Conservation (phyloP, 2,797 vertebrate species). For the Propithecus deckenii region DNA sequence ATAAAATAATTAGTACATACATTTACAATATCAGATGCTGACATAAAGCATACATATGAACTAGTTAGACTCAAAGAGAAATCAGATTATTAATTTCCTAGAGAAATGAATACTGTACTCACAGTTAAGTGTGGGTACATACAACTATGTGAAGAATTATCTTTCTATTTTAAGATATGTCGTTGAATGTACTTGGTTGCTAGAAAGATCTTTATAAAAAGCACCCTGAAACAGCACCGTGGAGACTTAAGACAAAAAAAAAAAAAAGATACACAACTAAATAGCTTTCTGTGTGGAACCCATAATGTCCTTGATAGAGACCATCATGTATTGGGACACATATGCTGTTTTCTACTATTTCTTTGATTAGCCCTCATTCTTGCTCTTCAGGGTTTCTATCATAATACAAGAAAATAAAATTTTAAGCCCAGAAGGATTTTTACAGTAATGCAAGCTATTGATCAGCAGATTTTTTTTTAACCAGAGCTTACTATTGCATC, state of each 20-base stretch:
- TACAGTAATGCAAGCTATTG: conserved; percentile 83
- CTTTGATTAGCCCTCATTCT: conserved; percentile 80
- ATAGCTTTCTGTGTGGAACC: conserved; percentile 5
- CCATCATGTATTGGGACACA: conserved; percentile 69
- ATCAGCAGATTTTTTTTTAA: conserved; percentile 76
- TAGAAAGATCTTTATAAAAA: conserved; percentile 48
- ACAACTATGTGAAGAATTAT: not conserved
- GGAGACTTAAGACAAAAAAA: not conserved
- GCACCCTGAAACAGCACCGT: conserved; percentile 2
- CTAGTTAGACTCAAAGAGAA: not conserved
- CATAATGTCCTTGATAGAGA: conserved; percentile 56
- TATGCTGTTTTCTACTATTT: conserved; percentile 70
- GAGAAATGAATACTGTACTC: not conserved
- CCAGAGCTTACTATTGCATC: conserved; percentile 75
- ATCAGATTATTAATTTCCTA: conserved; percentile 26
- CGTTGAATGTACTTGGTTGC: not conserved
- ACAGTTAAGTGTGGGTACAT: not conserved
- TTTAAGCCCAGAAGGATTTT: conserved; percentile 85
- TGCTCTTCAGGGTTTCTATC: conserved; percentile 78
- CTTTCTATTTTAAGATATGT: conserved; percentile 28
- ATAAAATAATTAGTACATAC: conserved; percentile 15
- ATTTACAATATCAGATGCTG: not conserved
- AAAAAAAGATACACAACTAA: not conserved
- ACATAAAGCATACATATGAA: not conserved
- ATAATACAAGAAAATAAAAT: conserved; percentile 85